Evolutionary conservation across 2,797 vertebrate species (phyloP).

Genomic region (Clangula hyemalis): DNA sequence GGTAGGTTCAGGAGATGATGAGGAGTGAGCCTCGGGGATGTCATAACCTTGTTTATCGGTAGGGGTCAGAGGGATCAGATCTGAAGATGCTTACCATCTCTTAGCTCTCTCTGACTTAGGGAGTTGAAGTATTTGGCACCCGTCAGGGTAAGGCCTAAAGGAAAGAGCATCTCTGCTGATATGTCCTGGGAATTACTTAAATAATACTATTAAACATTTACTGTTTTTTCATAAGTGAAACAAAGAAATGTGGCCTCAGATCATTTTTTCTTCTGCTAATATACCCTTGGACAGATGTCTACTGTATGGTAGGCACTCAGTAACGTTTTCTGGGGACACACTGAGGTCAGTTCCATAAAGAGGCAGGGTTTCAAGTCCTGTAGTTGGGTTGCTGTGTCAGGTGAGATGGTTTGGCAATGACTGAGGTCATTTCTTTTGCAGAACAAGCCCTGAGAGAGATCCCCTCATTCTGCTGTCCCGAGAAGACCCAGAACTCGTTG

Average conservation of each 20-base stretch:
- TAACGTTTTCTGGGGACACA: not conserved
- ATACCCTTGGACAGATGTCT: not conserved
- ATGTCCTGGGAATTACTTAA: constrained; percentile 19
- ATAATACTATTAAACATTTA: not conserved
- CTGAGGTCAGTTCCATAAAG: not conserved
- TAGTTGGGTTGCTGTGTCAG: not conserved
- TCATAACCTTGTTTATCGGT: not conserved
- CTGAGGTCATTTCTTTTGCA: constrained; percentile 67
- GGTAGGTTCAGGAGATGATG: not conserved
- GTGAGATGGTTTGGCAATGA: not conserved
- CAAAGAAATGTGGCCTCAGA: not conserved
- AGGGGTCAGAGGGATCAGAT: not conserved
- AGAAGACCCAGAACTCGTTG: constrained; percentile 89
- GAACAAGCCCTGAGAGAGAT: constrained; percentile 96
- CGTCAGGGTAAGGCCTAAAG: not conserved
- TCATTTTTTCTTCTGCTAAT: not conserved
- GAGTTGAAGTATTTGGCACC: not conserved
- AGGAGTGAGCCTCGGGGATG: not conserved
- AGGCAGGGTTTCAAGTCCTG: not conserved
- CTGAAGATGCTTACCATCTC: not conserved
- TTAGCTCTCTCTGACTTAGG: not conserved
- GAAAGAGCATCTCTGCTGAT: not conserved
- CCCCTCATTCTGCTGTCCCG: constrained; percentile 94
- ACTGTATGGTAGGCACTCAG: not conserved
- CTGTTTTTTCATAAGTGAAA: not conserved